Base-by-base conservation (phyloP, 2,888 invertebrate species). In the Harmothoe impar region DNA sequence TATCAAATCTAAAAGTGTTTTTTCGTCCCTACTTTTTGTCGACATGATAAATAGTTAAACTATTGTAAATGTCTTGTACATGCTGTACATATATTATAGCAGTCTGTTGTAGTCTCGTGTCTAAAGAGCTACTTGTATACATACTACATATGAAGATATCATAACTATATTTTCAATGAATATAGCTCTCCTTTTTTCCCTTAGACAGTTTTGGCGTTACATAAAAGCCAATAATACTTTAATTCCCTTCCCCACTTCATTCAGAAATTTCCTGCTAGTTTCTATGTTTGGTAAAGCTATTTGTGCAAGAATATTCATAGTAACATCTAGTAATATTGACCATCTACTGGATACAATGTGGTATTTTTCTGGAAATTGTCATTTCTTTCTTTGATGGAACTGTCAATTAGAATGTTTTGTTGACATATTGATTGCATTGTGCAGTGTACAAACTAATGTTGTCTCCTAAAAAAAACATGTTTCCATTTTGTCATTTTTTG, bases 21-120 rank as follows among this genome's bases (percentile, higher is more conserved):
- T 56, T 51, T 43, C 52, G 86, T 52, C 25, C 25, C 52, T 86
- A 0, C 84, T 84, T 52, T 86, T 84, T 84, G 15, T 54, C 20
- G 56, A 54, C 86, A 54, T 86, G 15, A 54, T 54, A 86, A 51
- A 86, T 23, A 29, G 52, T 86, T 54, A 86, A 10, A 81, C 54
- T 86, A 86, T 86, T 86, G 86, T 86, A 86, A 86, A 86, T 86
- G 86, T 86, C 54, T 33, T 86, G 86, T 86, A 86, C 86, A 86
- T 31, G 56, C 86, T 86, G 86, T 86, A 86, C 29, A 86, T 86
- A 86, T 86, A 86, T 54, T 5, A 81, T 81, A 81, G 81, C 81
- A 43, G 33, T 20, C 15, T 43, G 33, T 81, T 81, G 81, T 81
- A 81, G 81, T 81, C 77, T 25, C 3, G 33, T 23, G 81, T 81